Evolutionary conservation across 2,113 vertebrate species (phyloP).

Genomic region (Oncorhynchus clarkii): DNA sequence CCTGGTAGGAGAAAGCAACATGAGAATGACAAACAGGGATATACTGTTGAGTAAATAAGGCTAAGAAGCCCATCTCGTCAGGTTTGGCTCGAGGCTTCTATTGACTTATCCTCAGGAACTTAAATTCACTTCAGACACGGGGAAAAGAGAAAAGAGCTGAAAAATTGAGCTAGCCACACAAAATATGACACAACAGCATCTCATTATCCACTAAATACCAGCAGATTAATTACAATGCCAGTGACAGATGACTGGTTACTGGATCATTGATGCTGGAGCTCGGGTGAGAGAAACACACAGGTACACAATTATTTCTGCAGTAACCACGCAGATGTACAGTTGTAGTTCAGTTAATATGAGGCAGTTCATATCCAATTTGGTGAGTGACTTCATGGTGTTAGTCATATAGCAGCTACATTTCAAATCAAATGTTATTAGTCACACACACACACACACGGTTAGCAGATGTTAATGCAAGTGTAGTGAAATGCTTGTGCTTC

Average conservation of each 20-base stretch:
- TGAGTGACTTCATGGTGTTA: background rate
- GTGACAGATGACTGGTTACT: conserved; percentile 74
- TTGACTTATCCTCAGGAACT: too few relatives aligned
- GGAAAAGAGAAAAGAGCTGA: too few relatives aligned
- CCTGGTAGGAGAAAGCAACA: conserved; percentile 22
- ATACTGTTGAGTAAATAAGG: background rate
- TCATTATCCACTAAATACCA: conserved; percentile 78
- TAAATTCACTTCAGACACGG: too few relatives aligned
- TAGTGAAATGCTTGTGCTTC: too few relatives aligned
- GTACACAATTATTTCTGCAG: conserved; percentile 46
- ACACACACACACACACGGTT: too few relatives aligned
- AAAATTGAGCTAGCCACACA: conserved; percentile 42
- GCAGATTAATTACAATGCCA: conserved; percentile 78
- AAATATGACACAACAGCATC: conserved; percentile 66
- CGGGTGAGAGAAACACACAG: conserved; percentile 52
- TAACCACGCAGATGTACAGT: background rate
- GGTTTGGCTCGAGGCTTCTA: too few relatives aligned
- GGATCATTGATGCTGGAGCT: conserved; percentile 62
- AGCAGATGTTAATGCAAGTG: too few relatives aligned
- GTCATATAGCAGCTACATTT: background rate
- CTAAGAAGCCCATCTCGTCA: background rate
- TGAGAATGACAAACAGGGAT: conserved; percentile 25
- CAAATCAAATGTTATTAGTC: too few relatives aligned
- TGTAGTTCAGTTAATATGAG: too few relatives aligned
- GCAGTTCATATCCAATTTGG: background rate